Evolutionary conservation across 1,140 invertebrate genomes (phyloP).

Genomic region (Achatina immaculata): DNA sequence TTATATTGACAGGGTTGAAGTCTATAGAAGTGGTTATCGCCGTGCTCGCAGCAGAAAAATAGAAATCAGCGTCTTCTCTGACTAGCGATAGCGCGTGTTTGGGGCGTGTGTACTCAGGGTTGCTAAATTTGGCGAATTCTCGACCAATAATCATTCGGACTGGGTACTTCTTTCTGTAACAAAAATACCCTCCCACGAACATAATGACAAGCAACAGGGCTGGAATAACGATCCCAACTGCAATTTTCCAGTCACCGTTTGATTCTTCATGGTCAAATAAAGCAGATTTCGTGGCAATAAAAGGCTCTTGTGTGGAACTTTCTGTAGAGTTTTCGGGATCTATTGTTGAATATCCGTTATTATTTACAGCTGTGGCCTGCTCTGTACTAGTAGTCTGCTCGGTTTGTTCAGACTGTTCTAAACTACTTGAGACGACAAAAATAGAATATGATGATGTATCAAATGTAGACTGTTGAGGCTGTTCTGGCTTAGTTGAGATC

Average conservation of each 20-base stretch:
- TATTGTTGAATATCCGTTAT: too few relatives aligned
- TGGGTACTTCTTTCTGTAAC: conserved; percentile 66
- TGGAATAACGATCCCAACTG: conserved; percentile 45
- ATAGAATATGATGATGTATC: too few relatives aligned
- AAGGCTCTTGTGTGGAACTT: too few relatives aligned
- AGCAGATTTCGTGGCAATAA: too few relatives aligned
- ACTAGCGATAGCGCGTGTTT: conserved; percentile 45
- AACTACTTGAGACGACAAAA: too few relatives aligned
- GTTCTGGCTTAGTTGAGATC: too few relatives aligned
- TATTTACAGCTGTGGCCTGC: too few relatives aligned
- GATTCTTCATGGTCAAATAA: not conserved
- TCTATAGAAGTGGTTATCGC: not conserved
- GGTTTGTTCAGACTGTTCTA: too few relatives aligned
- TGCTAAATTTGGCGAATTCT: conserved; percentile 69
- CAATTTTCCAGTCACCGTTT: conserved; percentile 38
- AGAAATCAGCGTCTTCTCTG: conserved; percentile 43
- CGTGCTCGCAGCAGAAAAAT: conserved; percentile 42
- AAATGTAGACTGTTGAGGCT: too few relatives aligned
- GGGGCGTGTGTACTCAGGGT: conserved; percentile 62
- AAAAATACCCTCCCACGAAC: conserved; percentile 43
- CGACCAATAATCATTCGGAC: conserved; percentile 66
- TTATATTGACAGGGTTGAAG: not conserved
- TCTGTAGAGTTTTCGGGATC: too few relatives aligned
- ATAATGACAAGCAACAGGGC: conserved; percentile 39
- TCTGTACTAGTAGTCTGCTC: too few relatives aligned